Evolutionary conservation across 1,140 invertebrate genomes (phyloP), one percentile per base, ranked within the genome.

Genomic region (Drosophila nannoptera): DNA sequence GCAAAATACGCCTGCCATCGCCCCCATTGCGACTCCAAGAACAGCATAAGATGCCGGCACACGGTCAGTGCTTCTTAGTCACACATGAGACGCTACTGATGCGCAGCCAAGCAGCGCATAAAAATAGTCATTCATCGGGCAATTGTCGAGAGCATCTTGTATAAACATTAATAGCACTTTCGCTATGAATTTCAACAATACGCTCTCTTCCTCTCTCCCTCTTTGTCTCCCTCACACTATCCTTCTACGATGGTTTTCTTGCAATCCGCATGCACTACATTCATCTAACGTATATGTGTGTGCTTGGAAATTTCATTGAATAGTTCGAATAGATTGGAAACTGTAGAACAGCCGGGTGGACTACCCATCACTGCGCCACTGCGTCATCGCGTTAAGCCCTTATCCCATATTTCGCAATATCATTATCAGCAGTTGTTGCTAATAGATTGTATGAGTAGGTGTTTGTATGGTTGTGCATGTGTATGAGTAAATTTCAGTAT

Each of bases 111-210:
- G 32, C 45, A 33, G 42, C 43, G 38, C 55, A 67, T 61, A 60
- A 71, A 60, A 68, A 72, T 68, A 72, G 69, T 68, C 69, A 72
- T 72, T 72, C 69, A 72, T 72, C 32, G 56, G 50, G 11, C 54
- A 40, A 59, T 63, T 35, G n/a, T 31, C 42, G 49, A 54, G 31
- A 52, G 36, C 11, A 56, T 55, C 36, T 55, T 38, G 35, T 38
- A 46, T 56, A 52, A 54, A 69, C 78, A 83, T 72, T 78, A 65
- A 75, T 83, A 76, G 80, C 80, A 83, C 76, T 84, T 78, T 84
- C 80, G 80, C 78, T 73, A 46, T 55, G 45, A 52, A 60, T 48
- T 56, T 56, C 40, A 12, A 50, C 40, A 54, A 53, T 38, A 36
- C 53, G 61, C 63, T 48, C 61, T 43, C 52, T 54, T 45, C 5